Base-by-base conservation (phyloP, 2,797 vertebrate genomes). In the Hirundo rustica region DNA sequence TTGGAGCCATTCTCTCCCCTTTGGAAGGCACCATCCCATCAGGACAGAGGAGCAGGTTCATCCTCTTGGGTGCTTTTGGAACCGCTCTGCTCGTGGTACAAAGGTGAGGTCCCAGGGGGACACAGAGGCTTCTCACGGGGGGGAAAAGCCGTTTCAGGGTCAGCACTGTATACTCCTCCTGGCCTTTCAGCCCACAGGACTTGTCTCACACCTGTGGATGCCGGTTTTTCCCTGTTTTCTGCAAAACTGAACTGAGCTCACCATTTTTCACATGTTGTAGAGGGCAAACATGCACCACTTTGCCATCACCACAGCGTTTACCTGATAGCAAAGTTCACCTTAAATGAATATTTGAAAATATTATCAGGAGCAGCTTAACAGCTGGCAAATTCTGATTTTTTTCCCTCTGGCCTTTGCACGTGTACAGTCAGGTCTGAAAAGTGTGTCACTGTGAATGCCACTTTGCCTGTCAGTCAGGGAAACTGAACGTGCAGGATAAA, bases 21-120 rank as follows among this genome's bases (percentile, higher is more conserved):
- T 3, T 2, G 8, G 75, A 65, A 60, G 34, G 47, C 38, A 19
- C 9, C 10, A 19, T 44, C 42, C 36, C 50, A 23, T 7, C 58
- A 29, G 80, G 65, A 73, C 9, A 6, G 71, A 79, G 72, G 2
- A 57, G 40, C 2, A 7, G 32, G 9, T 8, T 70, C 0, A 0
- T 10, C 19, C 29, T 38, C 0, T 4, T 27, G 47, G 38, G 29
- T 1, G 1, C 10, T 25, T 0, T 27, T 1, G 0, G 3, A 54
- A 4, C 3, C 0, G 11, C 34, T 55, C 47, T 0, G 0, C 23
- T 53, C 2, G 5, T 1, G 13, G 13, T 10, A 3, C 9, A 0
- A 27, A 92, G 93, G 90, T 95, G n/a, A 75, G 79, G 32, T 22
- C 19, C 6, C 0, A 0, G 8, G 5, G 19, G 17, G 23, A 38